Evolutionary conservation across 2,797 vertebrate genomes (phyloP).

Genomic region (Anabacerthia variegaticeps): DNA sequence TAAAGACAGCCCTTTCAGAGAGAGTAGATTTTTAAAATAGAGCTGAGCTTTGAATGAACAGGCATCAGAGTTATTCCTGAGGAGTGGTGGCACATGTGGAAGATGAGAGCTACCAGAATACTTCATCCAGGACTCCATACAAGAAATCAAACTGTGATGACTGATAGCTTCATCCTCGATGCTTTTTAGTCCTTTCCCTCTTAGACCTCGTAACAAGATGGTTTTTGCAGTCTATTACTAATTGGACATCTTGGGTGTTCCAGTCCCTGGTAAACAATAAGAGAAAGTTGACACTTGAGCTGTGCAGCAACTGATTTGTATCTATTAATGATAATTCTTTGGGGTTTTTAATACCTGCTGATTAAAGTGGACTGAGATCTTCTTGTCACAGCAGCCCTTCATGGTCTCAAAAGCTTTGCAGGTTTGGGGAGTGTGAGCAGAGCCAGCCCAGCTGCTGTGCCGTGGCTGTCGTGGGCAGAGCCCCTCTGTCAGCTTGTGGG

Average conservation of each 20-base stretch:
- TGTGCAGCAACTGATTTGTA: neutral
- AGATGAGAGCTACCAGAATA: neutral
- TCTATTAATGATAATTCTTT: neutral
- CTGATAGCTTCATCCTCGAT: neutral
- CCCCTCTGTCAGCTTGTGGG: neutral
- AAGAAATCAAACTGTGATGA: neutral
- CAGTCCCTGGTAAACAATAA: neutral
- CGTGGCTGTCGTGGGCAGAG: neutral
- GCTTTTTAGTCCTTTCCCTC: neutral
- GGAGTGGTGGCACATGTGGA: neutral
- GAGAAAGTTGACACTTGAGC: neutral
- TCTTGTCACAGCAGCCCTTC: neutral
- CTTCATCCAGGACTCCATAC: neutral
- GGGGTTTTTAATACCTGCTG: neutral
- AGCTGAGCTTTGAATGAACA: slow-evolving; percentile 17
- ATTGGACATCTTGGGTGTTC: neutral
- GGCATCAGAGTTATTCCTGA: neutral
- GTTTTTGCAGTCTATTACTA: neutral
- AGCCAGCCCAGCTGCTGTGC: neutral
- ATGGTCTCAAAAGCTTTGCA: neutral
- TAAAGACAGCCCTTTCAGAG: slow-evolving; percentile 36
- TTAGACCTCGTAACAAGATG: neutral
- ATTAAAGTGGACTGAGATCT: neutral
- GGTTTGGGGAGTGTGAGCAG: neutral
- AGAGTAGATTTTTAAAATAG: slow-evolving; percentile 38